Evolutionary conservation across 1,140 invertebrate species (phyloP).

Genomic region (Zeugodacus cucurbitae): DNA sequence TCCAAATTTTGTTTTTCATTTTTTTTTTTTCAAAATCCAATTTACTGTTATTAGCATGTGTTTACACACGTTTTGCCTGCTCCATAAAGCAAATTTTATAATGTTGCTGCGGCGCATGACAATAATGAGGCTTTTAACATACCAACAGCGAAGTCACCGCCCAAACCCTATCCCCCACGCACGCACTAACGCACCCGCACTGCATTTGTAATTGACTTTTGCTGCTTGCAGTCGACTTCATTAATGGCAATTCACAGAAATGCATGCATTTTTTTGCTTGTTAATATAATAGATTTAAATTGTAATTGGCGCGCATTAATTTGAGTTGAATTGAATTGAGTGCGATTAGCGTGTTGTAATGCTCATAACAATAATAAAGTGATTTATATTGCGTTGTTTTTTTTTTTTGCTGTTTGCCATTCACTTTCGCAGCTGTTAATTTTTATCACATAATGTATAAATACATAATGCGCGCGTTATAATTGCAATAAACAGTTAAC

Average conservation of each 20-base stretch:
- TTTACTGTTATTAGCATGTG: not conserved
- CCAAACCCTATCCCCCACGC: not conserved
- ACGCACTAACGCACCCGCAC: not conserved
- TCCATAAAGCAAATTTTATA: not conserved
- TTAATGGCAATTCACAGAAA: not conserved
- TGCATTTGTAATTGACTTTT: not conserved
- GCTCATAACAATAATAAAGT: not conserved
- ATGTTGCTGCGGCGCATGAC: not conserved
- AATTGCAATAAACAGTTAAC: not conserved
- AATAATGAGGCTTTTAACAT: not conserved
- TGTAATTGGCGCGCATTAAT: not conserved
- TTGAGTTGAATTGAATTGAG: not conserved
- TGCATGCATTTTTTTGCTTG: not conserved
- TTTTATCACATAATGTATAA: not conserved
- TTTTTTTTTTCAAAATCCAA: too few relatives aligned
- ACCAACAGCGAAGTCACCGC: not conserved
- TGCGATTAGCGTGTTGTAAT: constrained; percentile 3
- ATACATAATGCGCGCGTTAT: not conserved
- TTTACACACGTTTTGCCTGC: not conserved
- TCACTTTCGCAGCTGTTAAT: not conserved
- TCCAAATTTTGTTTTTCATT: too few relatives aligned
- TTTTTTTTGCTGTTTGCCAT: not conserved
- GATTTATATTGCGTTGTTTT: not conserved
- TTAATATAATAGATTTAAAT: not conserved
- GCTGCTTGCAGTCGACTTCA: not conserved